Evolutionary conservation across 2,113 vertebrate genomes (phyloP), one percentile per base, ranked within the genome.

Genomic region (Theropithecus gelada): DNA sequence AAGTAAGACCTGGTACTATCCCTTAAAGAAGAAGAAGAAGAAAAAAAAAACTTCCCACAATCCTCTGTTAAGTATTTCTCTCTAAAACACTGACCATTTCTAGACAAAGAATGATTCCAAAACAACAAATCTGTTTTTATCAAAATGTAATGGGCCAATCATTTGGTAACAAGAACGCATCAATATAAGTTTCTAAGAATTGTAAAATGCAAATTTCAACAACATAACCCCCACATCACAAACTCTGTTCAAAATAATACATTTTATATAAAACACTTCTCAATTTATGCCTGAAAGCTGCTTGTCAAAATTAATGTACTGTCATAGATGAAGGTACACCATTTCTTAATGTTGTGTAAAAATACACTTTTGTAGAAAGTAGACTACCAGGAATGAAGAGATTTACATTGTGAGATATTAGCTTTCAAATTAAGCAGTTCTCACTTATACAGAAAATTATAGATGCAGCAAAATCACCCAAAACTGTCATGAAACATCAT

Each of bases 361-460:
- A 99, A 98, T 98, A 98, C 98, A 98, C 98, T 98, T 97, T 98
- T 98, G 98, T 98, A 98, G 97, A 99, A 99, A 98, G 98, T 70
- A 98, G 97, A 97, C 94, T 96, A 97, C 96, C 76, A 66, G 97
- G 94, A 95, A 97, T 57, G 93, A 92, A 98, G 93, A 93, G 91
- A 98, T 96, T 95, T 68, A 98, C 88, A 98, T 55, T 1, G 89
- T 83, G 97, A 98, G 85, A 97, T 86, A 98, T 91, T 45, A 96
- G 96, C 98, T 97, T 96, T 98, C 98, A 98, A 98, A 98, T 97
- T 96, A 98, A 95, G 97, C 88, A 93, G 98, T 96, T 97, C 96
- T 97, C 97, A 93, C 45, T 98, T 97, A 97, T 98, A 98, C 98
- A 98, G 97, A 98, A 96, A 96, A 96, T 98, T 90, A 97, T 88